Evolutionary conservation across 2,797 vertebrate genomes (phyloP).

Genomic region (Karalla daura): DNA sequence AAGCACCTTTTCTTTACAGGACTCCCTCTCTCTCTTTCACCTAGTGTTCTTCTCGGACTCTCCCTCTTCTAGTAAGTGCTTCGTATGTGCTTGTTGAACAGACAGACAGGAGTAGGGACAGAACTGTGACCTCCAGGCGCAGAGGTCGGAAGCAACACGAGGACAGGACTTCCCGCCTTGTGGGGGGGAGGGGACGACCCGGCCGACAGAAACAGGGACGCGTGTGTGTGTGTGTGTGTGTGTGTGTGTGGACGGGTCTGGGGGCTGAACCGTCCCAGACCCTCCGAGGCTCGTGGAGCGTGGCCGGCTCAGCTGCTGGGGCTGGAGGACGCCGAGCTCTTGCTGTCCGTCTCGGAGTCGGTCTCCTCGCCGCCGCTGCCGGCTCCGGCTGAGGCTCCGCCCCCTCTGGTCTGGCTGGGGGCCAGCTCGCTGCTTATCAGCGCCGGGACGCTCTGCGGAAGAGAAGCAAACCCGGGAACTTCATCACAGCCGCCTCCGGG

Average conservation of each 20-base stretch:
- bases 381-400: conserved; percentile 28
- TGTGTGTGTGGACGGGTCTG: too few species aligned
- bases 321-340: conserved; percentile 72
- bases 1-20: conserved; percentile 33
- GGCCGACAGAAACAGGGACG: not conserved
- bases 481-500: too few species aligned
- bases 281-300: too few species aligned
- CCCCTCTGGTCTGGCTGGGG: conserved; percentile 24
- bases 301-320: conserved; percentile 74
- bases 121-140: not conserved
- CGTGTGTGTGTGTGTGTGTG: too few species aligned
- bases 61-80: conserved; percentile 56
- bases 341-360: conserved; percentile 78
- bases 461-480: conserved; percentile 3
- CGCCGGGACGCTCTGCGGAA: conserved; percentile 52
- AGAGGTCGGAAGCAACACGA: too few species aligned
- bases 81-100: conserved; percentile 32
- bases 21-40: conserved; percentile 65
- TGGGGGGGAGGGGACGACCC: not conserved
- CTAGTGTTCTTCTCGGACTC: conserved; percentile 61
- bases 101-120: conserved; percentile 12
- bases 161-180: too few species aligned
- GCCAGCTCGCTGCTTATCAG: conserved; percentile 35
- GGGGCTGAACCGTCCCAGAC: not conserved
- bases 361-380: conserved; percentile 72